Conservation (phyloP, 2,113 vertebrate genomes). For the Helogale parvula region DNA sequence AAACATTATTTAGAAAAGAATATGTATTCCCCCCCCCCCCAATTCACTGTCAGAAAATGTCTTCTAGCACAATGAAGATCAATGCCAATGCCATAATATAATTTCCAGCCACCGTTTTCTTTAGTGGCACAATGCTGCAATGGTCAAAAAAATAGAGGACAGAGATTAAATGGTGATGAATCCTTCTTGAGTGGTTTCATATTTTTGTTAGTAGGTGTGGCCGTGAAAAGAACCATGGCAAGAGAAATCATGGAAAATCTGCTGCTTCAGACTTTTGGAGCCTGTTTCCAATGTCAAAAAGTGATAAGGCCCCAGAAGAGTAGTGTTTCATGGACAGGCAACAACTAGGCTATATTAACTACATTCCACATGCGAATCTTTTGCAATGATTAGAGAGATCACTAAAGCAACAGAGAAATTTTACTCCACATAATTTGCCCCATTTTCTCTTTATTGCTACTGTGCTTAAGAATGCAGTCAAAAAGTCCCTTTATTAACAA, state of each 20-base stretch:
- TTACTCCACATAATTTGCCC: neutral
- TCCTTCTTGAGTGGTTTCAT: neutral
- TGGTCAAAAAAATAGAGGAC: neutral
- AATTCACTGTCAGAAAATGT: neutral
- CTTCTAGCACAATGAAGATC: neutral
- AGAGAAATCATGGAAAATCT: slow-evolving; percentile 1
- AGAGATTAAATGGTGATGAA: neutral
- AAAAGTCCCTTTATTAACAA: neutral
- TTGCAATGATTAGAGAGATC: neutral
- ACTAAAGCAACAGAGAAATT: neutral
- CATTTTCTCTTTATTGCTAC: neutral
- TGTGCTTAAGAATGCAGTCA: neutral
- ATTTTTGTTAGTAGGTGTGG: neutral
- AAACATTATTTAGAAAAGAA: neutral
- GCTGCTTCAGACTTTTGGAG: neutral
- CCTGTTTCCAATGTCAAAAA: neutral
- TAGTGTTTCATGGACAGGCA: neutral
- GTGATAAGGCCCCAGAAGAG: neutral
- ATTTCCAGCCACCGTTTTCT: neutral
- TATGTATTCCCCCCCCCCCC: neutral
- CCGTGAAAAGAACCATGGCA: neutral
- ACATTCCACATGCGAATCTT: neutral
- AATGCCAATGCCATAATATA: neutral
- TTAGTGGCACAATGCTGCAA: neutral
- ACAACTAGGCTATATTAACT: neutral